phyloP scores from a whole-genome alignment of 1,140 invertebrate genomes.

The Amphibalanus amphitrite region DNA sequence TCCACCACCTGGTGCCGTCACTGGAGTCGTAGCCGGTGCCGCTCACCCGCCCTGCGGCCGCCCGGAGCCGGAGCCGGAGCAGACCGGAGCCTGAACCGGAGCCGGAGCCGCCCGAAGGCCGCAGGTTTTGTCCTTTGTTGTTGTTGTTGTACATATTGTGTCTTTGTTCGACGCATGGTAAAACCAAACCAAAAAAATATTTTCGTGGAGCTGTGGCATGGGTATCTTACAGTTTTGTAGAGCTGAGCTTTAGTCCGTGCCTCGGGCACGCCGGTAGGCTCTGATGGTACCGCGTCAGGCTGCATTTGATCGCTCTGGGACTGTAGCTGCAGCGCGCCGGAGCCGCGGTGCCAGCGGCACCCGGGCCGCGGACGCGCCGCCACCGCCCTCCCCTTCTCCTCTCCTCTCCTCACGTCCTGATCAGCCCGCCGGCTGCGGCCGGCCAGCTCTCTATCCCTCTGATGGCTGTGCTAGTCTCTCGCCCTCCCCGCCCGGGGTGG shows the following conservation, averaged over 20 bases:
- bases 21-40: neutral
- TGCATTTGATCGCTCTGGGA: too few relatives aligned
- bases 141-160: neutral
- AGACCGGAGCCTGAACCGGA: too few relatives aligned
- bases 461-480: neutral
- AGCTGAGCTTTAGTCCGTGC: neutral
- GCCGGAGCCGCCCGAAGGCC: too few relatives aligned
- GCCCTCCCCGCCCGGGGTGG: neutral
- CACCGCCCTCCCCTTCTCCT: too few relatives aligned
- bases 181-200: neutral
- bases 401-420: too few relatives aligned
- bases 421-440: too few relatives aligned
- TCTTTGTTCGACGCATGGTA: neutral
- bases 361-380: neutral
- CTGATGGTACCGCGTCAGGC: too few relatives aligned
- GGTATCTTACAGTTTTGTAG: neutral
- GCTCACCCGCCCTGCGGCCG: too few relatives aligned
- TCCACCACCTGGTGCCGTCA: neutral
- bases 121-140: neutral
- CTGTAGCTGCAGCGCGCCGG: too few relatives aligned
- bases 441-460: neutral
- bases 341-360: neutral
- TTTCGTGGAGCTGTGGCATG: neutral
- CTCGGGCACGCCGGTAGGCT: too few relatives aligned
- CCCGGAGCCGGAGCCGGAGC: too few relatives aligned